Percentiles rank a stretch among this genome's conserved stretches.
Evolutionary conservation across 92 coral and sea anemone genomes (phyloP).

Genomic region (Umimayanthus chanpuru): DNA sequence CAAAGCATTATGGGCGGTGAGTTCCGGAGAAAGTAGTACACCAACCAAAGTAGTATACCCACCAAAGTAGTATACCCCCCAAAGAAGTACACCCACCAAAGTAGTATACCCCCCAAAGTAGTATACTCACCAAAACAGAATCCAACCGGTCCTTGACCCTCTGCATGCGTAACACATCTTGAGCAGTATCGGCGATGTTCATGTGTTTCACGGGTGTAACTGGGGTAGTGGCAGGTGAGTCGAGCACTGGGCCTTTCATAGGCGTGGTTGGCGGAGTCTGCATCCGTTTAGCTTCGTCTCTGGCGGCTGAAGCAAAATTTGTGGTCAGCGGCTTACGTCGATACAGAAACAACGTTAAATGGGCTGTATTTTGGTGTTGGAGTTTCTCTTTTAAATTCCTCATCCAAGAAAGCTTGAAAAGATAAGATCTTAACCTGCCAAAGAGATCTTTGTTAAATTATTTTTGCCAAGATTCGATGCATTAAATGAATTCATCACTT

Average conservation of each 20-base stretch:
- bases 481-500: too few species aligned
- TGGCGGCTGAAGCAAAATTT: constrained; percentile 61
- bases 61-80: too few species aligned
- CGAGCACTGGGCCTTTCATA: constrained; percentile 56
- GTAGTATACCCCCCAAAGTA: neutral
- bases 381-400: too few species aligned
- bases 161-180: constrained; percentile 81
- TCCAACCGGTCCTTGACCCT: constrained; percentile 88
- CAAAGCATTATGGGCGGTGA: too few species aligned
- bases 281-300: constrained; percentile 78
- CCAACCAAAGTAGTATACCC: too few species aligned
- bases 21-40: too few species aligned
- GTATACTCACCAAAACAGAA: constrained; percentile 88
- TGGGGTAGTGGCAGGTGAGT: constrained; percentile 56
- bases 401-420: too few species aligned
- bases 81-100: neutral
- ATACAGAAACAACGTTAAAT: neutral
- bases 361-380: too few species aligned
- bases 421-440: too few species aligned
- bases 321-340: neutral
- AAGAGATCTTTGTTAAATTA: too few species aligned
- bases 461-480: too few species aligned
- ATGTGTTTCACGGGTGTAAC: constrained; percentile 48
- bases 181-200: constrained; percentile 78
- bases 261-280: constrained; percentile 70